A percentile compares a stretch with the other conserved stretches of the same genome.
Conservation (phyloP, 2,888 invertebrate genomes). For the Lissocephala sabroskyi region DNA sequence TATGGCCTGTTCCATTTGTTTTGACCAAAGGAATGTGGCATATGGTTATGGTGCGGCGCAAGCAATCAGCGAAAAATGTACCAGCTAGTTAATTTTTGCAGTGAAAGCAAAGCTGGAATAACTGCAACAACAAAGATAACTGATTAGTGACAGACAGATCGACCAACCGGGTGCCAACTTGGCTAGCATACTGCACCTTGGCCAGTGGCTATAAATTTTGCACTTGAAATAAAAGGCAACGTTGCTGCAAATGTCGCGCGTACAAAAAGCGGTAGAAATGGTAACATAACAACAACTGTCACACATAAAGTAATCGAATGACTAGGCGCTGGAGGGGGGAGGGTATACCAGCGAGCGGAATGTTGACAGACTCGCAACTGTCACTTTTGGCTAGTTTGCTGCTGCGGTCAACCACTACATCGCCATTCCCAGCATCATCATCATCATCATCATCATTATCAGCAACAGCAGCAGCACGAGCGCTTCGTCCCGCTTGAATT, state of each 20-base stretch:
- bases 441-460: too few relatives aligned
- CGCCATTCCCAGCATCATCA: too few relatives aligned
- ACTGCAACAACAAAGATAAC: conserved; percentile 33
- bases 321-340: not conserved
- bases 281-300: conserved; percentile 64
- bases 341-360: conserved; percentile 1
- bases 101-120: conserved; percentile 42
- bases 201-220: conserved; percentile 60
- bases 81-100: conserved; percentile 27
- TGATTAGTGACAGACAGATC: conserved; percentile 36
- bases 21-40: too few relatives aligned
- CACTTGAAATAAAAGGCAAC: conserved; percentile 50
- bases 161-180: conserved; percentile 25
- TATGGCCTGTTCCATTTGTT: too few relatives aligned
- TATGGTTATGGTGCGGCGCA: too few relatives aligned
- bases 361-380: conserved; percentile 58
- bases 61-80: too few relatives aligned
- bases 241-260: too few relatives aligned
- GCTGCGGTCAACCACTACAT: too few relatives aligned
- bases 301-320: conserved; percentile 46
- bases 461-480: conserved; percentile 1
- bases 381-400: conserved; percentile 55
- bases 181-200: too few relatives aligned
- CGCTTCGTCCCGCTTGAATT: conserved; percentile 1
- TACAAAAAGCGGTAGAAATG: conserved; percentile 30